Evolutionary conservation across 2,113 vertebrate genomes (phyloP).

Genomic region (Falcunculus frontatus): DNA sequence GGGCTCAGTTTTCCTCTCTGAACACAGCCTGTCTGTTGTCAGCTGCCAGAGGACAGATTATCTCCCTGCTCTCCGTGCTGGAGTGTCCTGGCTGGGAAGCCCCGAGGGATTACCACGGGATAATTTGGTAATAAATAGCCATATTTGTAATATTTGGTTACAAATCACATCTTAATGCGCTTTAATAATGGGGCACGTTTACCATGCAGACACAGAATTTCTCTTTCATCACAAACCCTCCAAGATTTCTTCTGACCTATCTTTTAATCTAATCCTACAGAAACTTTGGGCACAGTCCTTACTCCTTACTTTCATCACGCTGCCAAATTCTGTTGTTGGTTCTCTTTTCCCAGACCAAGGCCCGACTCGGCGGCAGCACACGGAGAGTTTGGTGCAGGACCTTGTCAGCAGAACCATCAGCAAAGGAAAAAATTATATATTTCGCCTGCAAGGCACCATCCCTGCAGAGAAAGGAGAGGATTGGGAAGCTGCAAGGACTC

Average conservation of each 20-base stretch:
- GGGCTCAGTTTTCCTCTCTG: not conserved
- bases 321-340: not conserved
- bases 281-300: not conserved
- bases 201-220: not conserved
- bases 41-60: not conserved
- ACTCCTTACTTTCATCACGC: accelerated
- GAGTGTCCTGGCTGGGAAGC: not conserved
- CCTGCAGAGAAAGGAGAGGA: not conserved
- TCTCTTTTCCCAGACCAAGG: not conserved
- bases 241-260: not conserved
- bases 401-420: not conserved
- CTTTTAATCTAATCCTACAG: not conserved
- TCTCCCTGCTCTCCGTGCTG: accelerated
- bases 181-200: not conserved
- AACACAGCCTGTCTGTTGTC: not conserved
- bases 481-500: not conserved
- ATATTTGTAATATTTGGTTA: constrained; percentile 30
- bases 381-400: accelerated
- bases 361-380: accelerated
- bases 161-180: not conserved
- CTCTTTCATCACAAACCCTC: not conserved
- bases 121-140: not conserved
- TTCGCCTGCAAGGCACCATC: not conserved
- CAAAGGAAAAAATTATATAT: accelerated
- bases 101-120: not conserved